Evolutionary conservation across 2,888 invertebrate species (phyloP), one percentile per base, ranked within the genome.

Genomic region (Perizoma affinitatum): DNA sequence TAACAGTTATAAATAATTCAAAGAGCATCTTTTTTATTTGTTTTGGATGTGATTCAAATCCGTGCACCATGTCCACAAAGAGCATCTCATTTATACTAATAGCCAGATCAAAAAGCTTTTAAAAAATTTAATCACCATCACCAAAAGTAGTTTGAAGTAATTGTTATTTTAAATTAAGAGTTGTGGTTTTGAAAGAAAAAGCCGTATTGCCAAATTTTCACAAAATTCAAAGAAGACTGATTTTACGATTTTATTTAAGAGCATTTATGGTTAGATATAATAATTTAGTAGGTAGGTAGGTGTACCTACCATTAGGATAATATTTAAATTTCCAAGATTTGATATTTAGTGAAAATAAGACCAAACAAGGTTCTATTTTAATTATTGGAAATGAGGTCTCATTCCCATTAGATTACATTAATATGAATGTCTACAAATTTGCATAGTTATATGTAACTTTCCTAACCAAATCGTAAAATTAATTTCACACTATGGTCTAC

Each of bases 21-120:
- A 84, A 84, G 86, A 84, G 82, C 73, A 84, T 82, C 84, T 83
- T 72, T 70, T 79, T 84, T 84, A 51, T 69, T 22, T 22, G 22
- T 22, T 22, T 1, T 22, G 22, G 22, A 1, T 22, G n/a, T n/a
- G 22, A 22, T 22, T 22, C 1, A 22, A 22, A 22, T 22, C 22
- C 22, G 1, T 22, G 22, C 3, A 22, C 22, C 22, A 22, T 22
- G 22, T 22, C 22, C 22, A 63, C 64, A 73, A 84, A 84, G 86
- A 84, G 82, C 73, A 84, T 82, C 84, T 83, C 72, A 71, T 79
- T 84, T 84, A 51, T 69, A 72, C 53, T 59, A 38, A 46, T 63
- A 65, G 59, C 58, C 61, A 62, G 48, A 55, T 61, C 54, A 52
- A 42, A 50, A 57, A 61, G 55, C 54, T 55, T 57, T 64, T 50